A percentile compares a stretch with the other conserved stretches of the same genome.
Conservation (phyloP, 2,888 invertebrate species). For the Eumerus sabulonum region DNA sequence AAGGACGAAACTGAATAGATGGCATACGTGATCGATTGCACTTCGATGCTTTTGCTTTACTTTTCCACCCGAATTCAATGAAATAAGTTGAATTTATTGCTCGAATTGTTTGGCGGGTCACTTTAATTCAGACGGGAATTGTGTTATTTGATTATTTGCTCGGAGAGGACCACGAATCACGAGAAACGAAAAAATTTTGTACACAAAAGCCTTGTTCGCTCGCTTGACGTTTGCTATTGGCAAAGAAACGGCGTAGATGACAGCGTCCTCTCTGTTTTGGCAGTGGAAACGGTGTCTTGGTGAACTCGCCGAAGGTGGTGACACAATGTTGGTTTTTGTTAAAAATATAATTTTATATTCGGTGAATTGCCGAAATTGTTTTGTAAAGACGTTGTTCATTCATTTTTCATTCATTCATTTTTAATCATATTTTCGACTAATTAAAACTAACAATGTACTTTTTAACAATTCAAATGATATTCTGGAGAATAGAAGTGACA, state of each 20-base stretch:
- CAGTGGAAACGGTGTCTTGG: not conserved
- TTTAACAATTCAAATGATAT: too few species aligned
- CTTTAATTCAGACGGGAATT: too few species aligned
- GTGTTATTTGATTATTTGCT: slow-evolving; percentile 4
- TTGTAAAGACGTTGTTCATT: too few species aligned
- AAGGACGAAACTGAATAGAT: slow-evolving; percentile 39
- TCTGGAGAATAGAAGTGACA: too few species aligned
- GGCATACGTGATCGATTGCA: slow-evolving; percentile 31
- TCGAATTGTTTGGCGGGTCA: too few species aligned
- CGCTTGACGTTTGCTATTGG: slow-evolving; percentile 52
- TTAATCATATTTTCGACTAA: too few species aligned
- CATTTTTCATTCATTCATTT: too few species aligned
- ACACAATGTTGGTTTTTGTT: too few species aligned
- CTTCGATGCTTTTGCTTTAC: not conserved
- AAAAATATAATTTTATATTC: too few species aligned
- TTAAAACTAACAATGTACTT: too few species aligned
- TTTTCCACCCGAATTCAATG: not conserved
- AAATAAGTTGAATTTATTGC: not conserved
- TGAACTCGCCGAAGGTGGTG: not conserved
- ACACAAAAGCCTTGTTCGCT: slow-evolving; percentile 42
- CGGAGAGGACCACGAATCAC: slow-evolving; percentile 18
- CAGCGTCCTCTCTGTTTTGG: slow-evolving; percentile 16
- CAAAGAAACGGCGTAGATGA: slow-evolving; percentile 10
- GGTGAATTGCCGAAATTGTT: too few species aligned
- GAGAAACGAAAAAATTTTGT: slow-evolving; percentile 46